Evolutionary conservation across 2,888 invertebrate genomes (phyloP), one percentile per base, ranked within the genome.

Genomic region (Xanthostigma xanthostigma): DNA sequence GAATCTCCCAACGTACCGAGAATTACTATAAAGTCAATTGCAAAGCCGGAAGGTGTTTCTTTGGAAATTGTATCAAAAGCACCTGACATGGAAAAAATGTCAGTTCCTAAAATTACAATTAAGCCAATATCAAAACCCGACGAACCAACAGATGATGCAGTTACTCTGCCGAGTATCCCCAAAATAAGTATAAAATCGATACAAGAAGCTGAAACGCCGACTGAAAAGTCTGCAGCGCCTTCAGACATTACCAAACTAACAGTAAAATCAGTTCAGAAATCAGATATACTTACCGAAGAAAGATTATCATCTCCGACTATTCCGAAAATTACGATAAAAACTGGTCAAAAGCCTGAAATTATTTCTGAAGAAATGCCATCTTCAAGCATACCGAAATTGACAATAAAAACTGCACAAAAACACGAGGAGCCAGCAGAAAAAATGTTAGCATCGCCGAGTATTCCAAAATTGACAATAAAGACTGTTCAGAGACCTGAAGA

Each of bases 381-480:
- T 35, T 9, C n/a, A n/a, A 11, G 47, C 34, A 40, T 14, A 52
- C 71, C 71, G 12, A 72, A 71, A 59, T 57, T 70, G 38, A 72
- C 70, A 49, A 72, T 71, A 50, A 72, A 70, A 62, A 66, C 64
- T 61, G 69, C 42, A 53, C 61, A 48, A 70, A 69, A 60, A 47
- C 38, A 45, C 37, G 41, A 49, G 43, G 13, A 48, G 12, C 45
- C 44, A 8, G 47, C 52, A 44, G 48, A 49, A 44, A n/a, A 45
- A 36, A 33, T 47, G 42, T 45, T 48, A 33, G 57, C 58, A 50
- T 70, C 69, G 52, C 70, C 69, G 12, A 56, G 68, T 3, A 71
- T 71, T 57, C 72, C 73, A 53, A 73, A 71, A 55, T 58, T 72
- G 49, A 72, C 68, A 42, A 72, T 73, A 50, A 74, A 73, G 60